Conservation (phyloP, 2,797 vertebrate genomes). For the Mormyrus hasselquistii region DNA sequence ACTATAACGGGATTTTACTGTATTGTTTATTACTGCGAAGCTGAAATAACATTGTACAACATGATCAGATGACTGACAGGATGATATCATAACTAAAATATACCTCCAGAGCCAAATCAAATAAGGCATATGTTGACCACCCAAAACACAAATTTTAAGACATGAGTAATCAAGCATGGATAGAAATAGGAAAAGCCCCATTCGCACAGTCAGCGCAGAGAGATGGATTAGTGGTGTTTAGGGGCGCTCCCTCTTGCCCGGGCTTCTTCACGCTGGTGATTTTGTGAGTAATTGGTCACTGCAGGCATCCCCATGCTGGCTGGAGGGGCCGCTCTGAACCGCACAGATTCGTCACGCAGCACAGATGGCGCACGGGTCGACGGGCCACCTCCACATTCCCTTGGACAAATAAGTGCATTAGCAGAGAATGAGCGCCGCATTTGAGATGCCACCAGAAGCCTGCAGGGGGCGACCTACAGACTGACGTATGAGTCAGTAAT, state of each 20-base stretch:
- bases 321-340: background rate
- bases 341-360: background rate
- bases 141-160: background rate
- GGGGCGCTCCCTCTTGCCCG: background rate
- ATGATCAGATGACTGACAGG: background rate
- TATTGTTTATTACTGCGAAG: background rate
- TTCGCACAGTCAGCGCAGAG: background rate
- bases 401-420: background rate
- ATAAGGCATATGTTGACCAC: background rate
- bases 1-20: too few species aligned
- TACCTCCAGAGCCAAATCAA: background rate
- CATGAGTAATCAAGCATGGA: background rate
- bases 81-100: background rate
- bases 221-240: background rate
- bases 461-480: background rate
- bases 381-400: background rate
- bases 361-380: background rate
- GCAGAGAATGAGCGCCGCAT: too few species aligned
- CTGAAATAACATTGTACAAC: background rate
- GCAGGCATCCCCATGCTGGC: background rate
- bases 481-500: background rate
- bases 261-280: conserved; percentile 5
- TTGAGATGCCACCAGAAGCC: background rate
- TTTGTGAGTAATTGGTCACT: conserved; percentile 21
- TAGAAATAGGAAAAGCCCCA: background rate